Evolutionary conservation across 1,140 invertebrate species (phyloP), one percentile per base, ranked within the genome.

Genomic region (Brachionus manjavacas): DNA sequence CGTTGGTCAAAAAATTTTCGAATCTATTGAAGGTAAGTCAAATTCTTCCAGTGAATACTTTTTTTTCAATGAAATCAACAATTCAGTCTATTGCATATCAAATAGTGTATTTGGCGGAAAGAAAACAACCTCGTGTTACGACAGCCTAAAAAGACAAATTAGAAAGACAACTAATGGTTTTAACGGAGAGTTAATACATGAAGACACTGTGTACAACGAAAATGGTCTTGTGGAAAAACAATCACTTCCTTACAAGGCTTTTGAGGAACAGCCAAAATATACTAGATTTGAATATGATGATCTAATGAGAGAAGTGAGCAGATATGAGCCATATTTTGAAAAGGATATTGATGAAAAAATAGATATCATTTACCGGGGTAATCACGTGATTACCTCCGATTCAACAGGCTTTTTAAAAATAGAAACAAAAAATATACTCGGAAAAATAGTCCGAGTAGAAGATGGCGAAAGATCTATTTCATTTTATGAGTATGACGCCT

Each of bases 241-340:
- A 64, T 64, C 60, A 64, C 60, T 64, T 64, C 60, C 60, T 64
- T 64, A 64, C 60, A 64, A 64, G 60, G 16, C 60, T 25, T 64
- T 64, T 64, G 60, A 64, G 20, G 60, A 64, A 64, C 14, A 72
- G 28, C 31, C 14, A 0, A 72, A 35, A n/a, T 72, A 39, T 72
- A 72, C 68, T 72, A 28, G 68, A 35, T 35, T n/a, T 35, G 35
- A 72, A 72, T 72, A 72, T 35, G 68, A 72, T 72, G 68, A 72
- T 72, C 25, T 72, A 35, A 72, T 72, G 68, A 64, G 60, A 64
- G 60, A 64, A 64, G 25, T 20, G 60, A 64, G 60, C 60, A 64
- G 60, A 64, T 64, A 64, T 64, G 60, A 64, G 60, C 60, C 60
- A 64, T 23, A 64, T 64, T 64, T 64, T 64, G 60, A 14, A 64